phyloP scores from a whole-genome alignment of 2,113 vertebrate genomes.

The Dipodomys merriami region DNA sequence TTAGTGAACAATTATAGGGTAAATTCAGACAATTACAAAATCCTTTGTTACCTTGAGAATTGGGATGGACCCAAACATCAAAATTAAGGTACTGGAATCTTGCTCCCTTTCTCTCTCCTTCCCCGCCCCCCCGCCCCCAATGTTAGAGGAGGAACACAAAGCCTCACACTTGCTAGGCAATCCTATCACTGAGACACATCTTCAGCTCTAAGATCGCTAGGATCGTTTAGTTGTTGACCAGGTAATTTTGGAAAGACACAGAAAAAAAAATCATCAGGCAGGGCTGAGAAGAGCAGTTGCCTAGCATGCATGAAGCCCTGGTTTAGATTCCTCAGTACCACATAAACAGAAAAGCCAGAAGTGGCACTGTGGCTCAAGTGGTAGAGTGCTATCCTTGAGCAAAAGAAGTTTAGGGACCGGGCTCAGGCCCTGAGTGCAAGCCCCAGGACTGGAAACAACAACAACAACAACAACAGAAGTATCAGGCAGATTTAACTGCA shows the following conservation, averaged over 20 bases:
- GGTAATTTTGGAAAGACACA: neutral
- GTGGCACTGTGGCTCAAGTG: too few species aligned
- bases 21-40: neutral
- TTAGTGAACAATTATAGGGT: neutral
- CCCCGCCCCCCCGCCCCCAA: too few species aligned
- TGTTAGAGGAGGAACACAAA: neutral
- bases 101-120: too few species aligned
- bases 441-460: too few species aligned
- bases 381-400: too few species aligned
- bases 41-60: constrained; percentile 3
- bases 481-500: neutral
- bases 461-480: neutral
- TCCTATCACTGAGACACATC: neutral
- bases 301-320: too few species aligned
- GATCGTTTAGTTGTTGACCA: neutral
- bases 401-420: too few species aligned
- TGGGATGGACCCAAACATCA: neutral
- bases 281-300: too few species aligned
- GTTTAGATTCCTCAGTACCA: too few species aligned
- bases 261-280: neutral
- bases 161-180: neutral
- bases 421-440: too few species aligned
- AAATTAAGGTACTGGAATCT: too few species aligned
- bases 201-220: neutral
- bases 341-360: too few species aligned